Base-by-base conservation (phyloP, 2,113 vertebrate species). In the Calonectris borealis region DNA sequence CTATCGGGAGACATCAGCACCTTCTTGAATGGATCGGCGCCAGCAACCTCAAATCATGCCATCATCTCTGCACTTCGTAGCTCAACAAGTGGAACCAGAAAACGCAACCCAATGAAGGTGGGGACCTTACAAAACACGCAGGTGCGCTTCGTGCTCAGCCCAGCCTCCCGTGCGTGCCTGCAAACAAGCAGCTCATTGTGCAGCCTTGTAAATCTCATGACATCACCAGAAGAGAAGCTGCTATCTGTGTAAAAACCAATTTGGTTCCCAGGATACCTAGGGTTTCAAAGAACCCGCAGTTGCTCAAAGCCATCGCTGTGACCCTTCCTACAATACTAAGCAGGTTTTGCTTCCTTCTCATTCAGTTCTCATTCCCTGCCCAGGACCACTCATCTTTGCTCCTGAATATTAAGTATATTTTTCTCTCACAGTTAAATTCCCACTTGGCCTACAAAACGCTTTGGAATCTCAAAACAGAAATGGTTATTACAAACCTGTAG, bases 191-290 rank as follows among this genome's bases (percentile, higher is more conserved):
- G 77, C 70, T 96, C 93, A 73, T 97, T 98, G 96, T 97, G 51
- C 78, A 38, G 83, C 92, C 92, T 65, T 31, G 9, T 29, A 66
- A 91, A 54, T 48, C 95, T 66, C 81, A 84, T 96, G 95, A 98
- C 78, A 61, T 97, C 96, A 97, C 44, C 93, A 15, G 88, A 91
- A 95, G 57, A 94, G 64, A 90, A 95, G 95, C 85, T 93, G 83
- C 86, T 69, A 70, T 49, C 87, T 26, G 7, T 88, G 92, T 65
- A 42, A 94, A 94, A 92, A 79, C 8, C 86, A 16, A 64, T 85
- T 75, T 55, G 93, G 97, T 96, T 97, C 97, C 96, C 97, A 96
- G 95, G 94, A 78, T 94, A 97, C 79, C 32, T 29, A 69, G 48
- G 87, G 89, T 85, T 96, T 94, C 76, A 93, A 96, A 94, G 48